A percentile compares a stretch with the other conserved stretches of the same genome.
These are phyloP conservation scores for Hydrozoanthus tunicans DNA, from an alignment of 64 coral and sea anemone genomes.

Conservation along the genomic window DNA sequence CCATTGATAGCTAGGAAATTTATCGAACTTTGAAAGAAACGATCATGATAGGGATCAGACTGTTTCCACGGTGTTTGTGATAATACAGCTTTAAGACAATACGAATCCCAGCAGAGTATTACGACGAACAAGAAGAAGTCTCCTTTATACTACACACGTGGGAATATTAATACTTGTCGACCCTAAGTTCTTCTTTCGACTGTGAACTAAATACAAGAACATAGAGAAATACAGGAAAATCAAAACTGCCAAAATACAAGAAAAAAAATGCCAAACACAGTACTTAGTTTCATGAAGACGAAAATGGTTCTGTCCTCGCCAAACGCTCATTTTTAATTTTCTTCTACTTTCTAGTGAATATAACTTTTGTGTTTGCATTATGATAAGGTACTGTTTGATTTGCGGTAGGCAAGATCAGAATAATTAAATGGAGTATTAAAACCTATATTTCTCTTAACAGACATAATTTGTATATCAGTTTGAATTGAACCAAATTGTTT, in stretches of 20 bases:
- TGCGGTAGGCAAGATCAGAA: neutral
- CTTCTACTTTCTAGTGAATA: neutral
- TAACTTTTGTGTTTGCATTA: neutral
- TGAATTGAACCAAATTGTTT: neutral
- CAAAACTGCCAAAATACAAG: neutral
- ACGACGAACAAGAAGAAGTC: too few relatives aligned
- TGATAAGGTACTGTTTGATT: neutral
- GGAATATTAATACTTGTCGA: too few relatives aligned
- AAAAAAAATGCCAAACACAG: neutral
- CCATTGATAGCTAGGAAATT: too few relatives aligned
- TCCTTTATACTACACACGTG: too few relatives aligned
- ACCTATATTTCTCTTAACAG: conserved; percentile 8
- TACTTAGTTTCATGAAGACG: neutral
- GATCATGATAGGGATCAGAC: too few relatives aligned
- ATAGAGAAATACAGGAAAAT: neutral
- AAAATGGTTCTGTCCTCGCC: neutral
- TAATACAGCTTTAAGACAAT: too few relatives aligned
- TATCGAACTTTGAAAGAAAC: too few relatives aligned
- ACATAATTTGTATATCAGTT: neutral
- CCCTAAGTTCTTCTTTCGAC: too few relatives aligned
- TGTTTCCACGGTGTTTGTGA: too few relatives aligned
- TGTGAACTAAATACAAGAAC: too few relatives aligned
- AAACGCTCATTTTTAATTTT: neutral
- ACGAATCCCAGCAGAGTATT: too few relatives aligned
- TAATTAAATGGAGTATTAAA: conserved; percentile 7